Percentiles rank a stretch among this genome's conserved stretches.
phyloP scores from a whole-genome alignment of 1,140 invertebrate species.

The Venturia canescens region DNA sequence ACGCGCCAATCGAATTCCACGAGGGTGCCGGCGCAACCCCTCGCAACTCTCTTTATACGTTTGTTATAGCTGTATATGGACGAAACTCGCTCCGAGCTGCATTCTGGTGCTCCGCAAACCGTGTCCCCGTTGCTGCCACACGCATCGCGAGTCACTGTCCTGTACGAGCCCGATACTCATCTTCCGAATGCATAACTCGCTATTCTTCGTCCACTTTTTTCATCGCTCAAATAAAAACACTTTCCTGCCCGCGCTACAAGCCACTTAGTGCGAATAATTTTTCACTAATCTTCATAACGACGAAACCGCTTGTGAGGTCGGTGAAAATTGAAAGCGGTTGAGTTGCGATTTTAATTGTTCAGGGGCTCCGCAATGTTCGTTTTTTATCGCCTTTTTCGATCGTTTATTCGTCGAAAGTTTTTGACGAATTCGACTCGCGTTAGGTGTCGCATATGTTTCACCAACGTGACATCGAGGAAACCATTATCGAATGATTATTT shows the following conservation, averaged over 20 bases:
- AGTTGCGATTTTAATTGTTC: too few relatives aligned
- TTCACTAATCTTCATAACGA: too few relatives aligned
- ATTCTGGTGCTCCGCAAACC: conserved; percentile 21
- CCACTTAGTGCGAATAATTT: too few relatives aligned
- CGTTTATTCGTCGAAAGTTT: too few relatives aligned
- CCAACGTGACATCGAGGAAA: too few relatives aligned
- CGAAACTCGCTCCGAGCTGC: neutral
- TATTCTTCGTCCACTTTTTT: conserved; percentile 5
- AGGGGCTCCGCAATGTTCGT: too few relatives aligned
- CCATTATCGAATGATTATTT: too few relatives aligned
- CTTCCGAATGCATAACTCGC: conserved; percentile 24
- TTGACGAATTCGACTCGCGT: too few relatives aligned
- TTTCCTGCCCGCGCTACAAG: neutral
- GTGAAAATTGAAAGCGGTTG: too few relatives aligned
- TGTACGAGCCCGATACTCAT: conserved; percentile 33
- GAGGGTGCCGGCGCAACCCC: conserved; percentile 42
- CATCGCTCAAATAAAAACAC: neutral
- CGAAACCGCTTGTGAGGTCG: too few relatives aligned
- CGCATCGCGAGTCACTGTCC: conserved; percentile 39
- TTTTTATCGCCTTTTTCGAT: too few relatives aligned
- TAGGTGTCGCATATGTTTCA: too few relatives aligned
- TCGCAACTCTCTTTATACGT: conserved; percentile 49
- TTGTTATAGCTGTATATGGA: conserved; percentile 20
- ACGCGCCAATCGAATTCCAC: conserved; percentile 62
- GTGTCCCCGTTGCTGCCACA: conserved; percentile 41